Evolutionary conservation across 2,888 invertebrate genomes (phyloP).

Genomic region (Peribatodes rhomboidaria): DNA sequence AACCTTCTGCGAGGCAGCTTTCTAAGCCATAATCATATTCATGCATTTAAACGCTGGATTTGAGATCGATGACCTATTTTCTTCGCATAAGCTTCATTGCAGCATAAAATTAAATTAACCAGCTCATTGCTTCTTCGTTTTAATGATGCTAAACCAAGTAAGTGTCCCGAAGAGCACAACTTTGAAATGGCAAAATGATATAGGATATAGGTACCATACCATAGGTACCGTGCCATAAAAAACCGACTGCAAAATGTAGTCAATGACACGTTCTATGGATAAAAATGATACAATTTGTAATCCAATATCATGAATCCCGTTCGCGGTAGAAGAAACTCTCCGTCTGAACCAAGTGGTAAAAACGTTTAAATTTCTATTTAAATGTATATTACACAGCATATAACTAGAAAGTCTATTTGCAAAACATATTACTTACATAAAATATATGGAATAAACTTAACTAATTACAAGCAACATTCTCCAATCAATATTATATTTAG

Average conservation of each 20-base stretch:
- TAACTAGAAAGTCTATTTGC: neutral
- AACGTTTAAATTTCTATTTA: neutral
- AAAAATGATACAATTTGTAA: no score
- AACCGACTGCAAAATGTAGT: no score
- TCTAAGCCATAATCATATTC: constrained; percentile 54
- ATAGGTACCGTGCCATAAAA: no score
- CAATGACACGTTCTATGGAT: no score
- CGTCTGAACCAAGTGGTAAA: no score
- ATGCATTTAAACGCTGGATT: constrained; percentile 19
- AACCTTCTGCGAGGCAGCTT: constrained; percentile 64
- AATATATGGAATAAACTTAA: neutral
- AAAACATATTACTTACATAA: neutral
- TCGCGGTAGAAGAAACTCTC: no score
- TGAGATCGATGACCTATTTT: neutral
- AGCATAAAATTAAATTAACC: neutral
- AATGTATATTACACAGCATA: neutral
- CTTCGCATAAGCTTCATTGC: neutral
- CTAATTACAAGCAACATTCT: neutral
- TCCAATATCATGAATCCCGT: no score
- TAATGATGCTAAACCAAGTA: no score
- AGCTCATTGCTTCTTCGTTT: no score
- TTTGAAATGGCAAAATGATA: no score
- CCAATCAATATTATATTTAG: constrained; percentile 3
- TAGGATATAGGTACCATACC: no score
- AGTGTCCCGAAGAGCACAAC: no score